Evolutionary conservation across 2,888 invertebrate species (phyloP).

Genomic region (Carpatolechia fugitivella): DNA sequence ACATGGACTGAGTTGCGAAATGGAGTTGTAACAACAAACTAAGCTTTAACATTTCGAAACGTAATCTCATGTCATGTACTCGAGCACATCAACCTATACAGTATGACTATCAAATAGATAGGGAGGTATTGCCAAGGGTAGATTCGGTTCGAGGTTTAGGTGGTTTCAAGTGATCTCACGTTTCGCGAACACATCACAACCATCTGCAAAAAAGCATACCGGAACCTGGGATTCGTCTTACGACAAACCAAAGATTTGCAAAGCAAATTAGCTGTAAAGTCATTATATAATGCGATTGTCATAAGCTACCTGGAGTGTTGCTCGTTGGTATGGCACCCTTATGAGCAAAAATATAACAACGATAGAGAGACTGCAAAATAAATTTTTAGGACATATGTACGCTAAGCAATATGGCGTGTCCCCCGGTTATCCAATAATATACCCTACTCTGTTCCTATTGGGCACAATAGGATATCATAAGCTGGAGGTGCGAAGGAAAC

Average conservation of each 20-base stretch:
- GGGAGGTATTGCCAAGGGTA: too few species aligned
- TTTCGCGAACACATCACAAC: too few species aligned
- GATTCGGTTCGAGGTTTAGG: not conserved
- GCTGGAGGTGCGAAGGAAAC: too few species aligned
- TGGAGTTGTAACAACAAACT: conserved; percentile 4
- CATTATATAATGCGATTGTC: not conserved
- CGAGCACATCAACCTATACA: not conserved
- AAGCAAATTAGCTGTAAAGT: not conserved
- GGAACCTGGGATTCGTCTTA: too few species aligned
- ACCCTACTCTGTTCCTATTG: too few species aligned
- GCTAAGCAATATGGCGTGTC: not conserved
- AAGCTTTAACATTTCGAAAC: conserved; percentile 2
- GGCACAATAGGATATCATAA: too few species aligned
- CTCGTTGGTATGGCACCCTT: not conserved
- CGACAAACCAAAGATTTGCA: too few species aligned
- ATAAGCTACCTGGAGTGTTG: not conserved
- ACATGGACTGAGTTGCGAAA: conserved; percentile 3
- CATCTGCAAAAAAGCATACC: too few species aligned
- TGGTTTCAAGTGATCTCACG: not conserved
- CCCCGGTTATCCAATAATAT: not conserved
- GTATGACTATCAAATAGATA: too few species aligned
- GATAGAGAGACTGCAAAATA: too few species aligned
- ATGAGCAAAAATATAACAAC: not conserved
- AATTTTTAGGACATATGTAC: not conserved
- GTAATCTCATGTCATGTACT: not conserved